Evolutionary conservation across 2,797 vertebrate species (phyloP).

Genomic region (Sebastes elongatus): DNA sequence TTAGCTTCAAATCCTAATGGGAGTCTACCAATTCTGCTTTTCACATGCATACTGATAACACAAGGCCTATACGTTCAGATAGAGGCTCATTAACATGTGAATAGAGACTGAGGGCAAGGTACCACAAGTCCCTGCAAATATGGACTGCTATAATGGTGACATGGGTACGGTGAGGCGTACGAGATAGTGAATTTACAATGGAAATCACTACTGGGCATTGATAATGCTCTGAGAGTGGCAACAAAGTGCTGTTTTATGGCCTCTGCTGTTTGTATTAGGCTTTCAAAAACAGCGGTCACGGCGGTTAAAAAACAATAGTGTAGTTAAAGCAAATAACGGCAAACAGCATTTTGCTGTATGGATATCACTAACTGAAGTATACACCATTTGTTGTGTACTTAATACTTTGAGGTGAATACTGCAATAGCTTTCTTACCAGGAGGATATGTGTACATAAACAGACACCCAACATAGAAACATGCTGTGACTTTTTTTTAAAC

Average conservation of each 20-base stretch:
- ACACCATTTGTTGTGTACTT: slow-evolving; percentile 14
- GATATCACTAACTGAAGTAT: slow-evolving; percentile 17
- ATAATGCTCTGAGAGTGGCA: slow-evolving; percentile 62
- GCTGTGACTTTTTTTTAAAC: neutral
- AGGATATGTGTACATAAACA: neutral
- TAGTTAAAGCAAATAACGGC: slow-evolving; percentile 65
- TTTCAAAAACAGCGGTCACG: slow-evolving; percentile 63
- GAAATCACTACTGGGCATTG: slow-evolving; percentile 72
- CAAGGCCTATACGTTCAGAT: neutral
- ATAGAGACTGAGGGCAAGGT: slow-evolving; percentile 7
- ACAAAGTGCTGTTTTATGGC: slow-evolving; percentile 77
- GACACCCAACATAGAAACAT: neutral
- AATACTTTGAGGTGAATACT: neutral
- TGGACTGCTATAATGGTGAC: slow-evolving; percentile 10
- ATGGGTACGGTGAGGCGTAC: slow-evolving; percentile 1
- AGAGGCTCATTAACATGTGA: slow-evolving; percentile 42
- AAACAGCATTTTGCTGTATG: slow-evolving; percentile 41
- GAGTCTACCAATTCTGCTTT: slow-evolving; percentile 26
- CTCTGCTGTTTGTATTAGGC: slow-evolving; percentile 72
- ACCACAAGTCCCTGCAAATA: neutral
- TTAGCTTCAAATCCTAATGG: slow-evolving; percentile 43
- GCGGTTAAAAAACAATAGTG: slow-evolving; percentile 33
- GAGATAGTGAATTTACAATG: slow-evolving; percentile 46
- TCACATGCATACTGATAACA: slow-evolving; percentile 30
- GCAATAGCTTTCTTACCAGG: neutral